Evolutionary conservation across 2,888 invertebrate genomes (phyloP), one percentile per base, ranked within the genome.

Genomic region (Netelia inedita): DNA sequence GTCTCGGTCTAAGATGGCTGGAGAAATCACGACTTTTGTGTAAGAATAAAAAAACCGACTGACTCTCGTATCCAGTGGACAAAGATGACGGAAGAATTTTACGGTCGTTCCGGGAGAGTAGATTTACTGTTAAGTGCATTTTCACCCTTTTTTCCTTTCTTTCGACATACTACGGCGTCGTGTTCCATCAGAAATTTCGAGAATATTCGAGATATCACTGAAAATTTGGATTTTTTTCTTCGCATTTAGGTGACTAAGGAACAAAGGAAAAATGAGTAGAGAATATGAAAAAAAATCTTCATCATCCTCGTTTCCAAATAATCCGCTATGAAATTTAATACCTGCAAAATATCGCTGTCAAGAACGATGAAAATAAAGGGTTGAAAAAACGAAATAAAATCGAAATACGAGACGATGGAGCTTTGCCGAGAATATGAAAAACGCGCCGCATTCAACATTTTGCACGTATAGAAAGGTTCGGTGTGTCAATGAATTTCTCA

Each of bases 401-500:
- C 8, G 57, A 19, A 57, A 57, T 16, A 10, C 46, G 46, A 46
- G 46, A 14, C 11, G 46, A 46, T n/a, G 5, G 3, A 5, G n/a
- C 10, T 57, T 57, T 19, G 5, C 19, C 16, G 8, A 16, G 19
- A 57, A 9, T 57, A 19, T 57, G 10, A 57, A 57, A 57, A 16
- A 35, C 28, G 9, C 11, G 16, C 28, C 19, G 11, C 50, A 46
- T 43, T 73, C 43, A 35, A 66, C 5, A 72, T 66, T 57, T 79
- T 55, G 46, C 23, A 66, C 65, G 19, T 53, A 9, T 3, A 35
- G 55, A 21, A 55, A 21, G 5, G 71, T 19, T 35, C 21, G 53
- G 6, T 41, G 63, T 57, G 50, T 55, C 76, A 72, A 76, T 76
- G 59, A 72, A 76, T 59, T 65, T 81, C n/a, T 68, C 59, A 21